Evolutionary conservation across 2,797 vertebrate species (phyloP).

Genomic region (Cossypha dichroa): DNA sequence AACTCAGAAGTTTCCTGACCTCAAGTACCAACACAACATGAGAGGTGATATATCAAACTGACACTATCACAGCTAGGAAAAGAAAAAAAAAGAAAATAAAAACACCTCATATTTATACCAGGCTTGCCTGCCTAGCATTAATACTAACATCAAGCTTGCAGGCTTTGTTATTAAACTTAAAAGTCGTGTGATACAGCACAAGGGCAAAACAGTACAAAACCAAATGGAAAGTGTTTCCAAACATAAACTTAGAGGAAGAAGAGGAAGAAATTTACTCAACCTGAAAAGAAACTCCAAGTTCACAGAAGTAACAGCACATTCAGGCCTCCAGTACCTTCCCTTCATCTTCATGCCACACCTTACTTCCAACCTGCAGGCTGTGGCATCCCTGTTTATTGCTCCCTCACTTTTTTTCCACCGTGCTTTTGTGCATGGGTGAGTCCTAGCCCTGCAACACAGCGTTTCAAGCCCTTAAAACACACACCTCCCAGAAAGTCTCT

Average conservation of each 20-base stretch:
- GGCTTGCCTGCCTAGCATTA: conserved; percentile 49
- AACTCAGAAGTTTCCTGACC: conserved; percentile 65
- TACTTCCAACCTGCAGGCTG: neutral
- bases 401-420: neutral
- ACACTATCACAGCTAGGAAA: conserved; percentile 54
- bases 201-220: neutral
- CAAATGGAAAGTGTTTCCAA: neutral
- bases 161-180: neutral
- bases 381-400: neutral
- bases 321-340: neutral
- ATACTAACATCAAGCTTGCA: conserved; percentile 34
- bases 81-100: neutral
- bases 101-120: conserved; percentile 50
- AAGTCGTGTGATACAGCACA: neutral
- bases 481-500: neutral
- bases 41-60: conserved; percentile 73
- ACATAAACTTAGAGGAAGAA: neutral
- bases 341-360: neutral
- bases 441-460: neutral
- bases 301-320: neutral
- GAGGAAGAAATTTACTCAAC: neutral
- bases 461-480: neutral
- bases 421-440: neutral
- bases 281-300: neutral
- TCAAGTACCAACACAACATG: conserved; percentile 62